Conservation (phyloP, 2,888 invertebrate species). For the Diaprepes abbreviatus region DNA sequence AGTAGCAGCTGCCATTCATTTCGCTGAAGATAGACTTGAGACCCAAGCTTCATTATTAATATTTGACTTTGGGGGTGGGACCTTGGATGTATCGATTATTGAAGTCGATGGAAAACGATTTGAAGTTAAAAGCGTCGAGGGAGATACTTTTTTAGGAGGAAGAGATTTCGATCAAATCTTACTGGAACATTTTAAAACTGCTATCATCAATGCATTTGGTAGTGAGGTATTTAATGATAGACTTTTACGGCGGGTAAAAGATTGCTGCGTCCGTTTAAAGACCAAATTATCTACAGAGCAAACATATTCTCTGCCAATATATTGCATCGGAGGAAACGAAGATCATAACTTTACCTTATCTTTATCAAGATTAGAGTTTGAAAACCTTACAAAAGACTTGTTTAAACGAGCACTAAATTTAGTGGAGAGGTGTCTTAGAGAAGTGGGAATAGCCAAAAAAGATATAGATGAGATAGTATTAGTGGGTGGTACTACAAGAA, state of each 20-base stretch:
- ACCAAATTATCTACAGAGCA: slow-evolving; percentile 40
- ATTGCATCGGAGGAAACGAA: slow-evolving; percentile 52
- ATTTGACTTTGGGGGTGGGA: slow-evolving; percentile 53
- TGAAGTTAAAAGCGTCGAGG: slow-evolving; percentile 47
- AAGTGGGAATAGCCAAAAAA: slow-evolving; percentile 42
- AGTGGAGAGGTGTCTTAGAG: slow-evolving; percentile 51
- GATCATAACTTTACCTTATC: slow-evolving; percentile 41
- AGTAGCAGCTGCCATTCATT: slow-evolving; percentile 52
- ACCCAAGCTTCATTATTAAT: slow-evolving; percentile 45
- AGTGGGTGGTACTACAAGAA: slow-evolving; percentile 57
- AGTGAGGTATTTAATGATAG: slow-evolving; percentile 11
- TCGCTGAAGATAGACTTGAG: slow-evolving; percentile 41
- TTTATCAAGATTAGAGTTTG: slow-evolving; percentile 51
- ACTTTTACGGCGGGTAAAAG: slow-evolving; percentile 31
- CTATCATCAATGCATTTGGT: not conserved
- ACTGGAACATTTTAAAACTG: slow-evolving; percentile 42
- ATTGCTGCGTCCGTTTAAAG: slow-evolving; percentile 30
- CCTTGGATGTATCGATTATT: slow-evolving; percentile 53
- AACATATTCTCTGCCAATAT: slow-evolving; percentile 22
- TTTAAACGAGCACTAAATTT: slow-evolving; percentile 52
- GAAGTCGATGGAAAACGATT: slow-evolving; percentile 40
- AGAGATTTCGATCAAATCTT: slow-evolving; percentile 54
- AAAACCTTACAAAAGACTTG: slow-evolving; percentile 48
- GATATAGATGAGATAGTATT: slow-evolving; percentile 56
- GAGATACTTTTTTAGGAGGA: slow-evolving; percentile 56